These are phyloP conservation scores for Ptychobarbus kaznakovi DNA, from an alignment of 2,797 vertebrate species.

Conservation along the genomic window DNA sequence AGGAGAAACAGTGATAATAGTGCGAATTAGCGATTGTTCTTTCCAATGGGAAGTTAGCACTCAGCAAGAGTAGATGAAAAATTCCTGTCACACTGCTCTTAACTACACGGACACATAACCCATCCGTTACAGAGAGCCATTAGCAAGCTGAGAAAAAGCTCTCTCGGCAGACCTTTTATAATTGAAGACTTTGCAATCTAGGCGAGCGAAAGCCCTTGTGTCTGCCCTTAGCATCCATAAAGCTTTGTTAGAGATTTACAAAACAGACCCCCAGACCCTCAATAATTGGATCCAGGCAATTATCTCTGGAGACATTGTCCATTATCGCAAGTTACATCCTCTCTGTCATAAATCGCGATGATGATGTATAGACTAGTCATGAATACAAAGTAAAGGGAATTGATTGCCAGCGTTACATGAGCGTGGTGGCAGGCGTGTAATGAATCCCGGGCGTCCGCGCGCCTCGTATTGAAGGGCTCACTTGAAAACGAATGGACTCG, in stretches of 20 bases:
- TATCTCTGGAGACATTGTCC: constrained; percentile 61
- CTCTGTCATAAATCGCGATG: constrained; percentile 60
- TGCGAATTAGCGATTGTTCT: constrained; percentile 11
- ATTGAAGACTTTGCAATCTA: constrained; percentile 44
- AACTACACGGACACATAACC: constrained; percentile 38
- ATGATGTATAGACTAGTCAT: constrained; percentile 55
- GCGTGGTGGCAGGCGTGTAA: constrained; percentile 57
- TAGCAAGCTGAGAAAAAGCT: constrained; percentile 49
- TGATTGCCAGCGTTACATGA: constrained; percentile 62
- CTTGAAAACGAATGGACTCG: constrained; percentile 59
- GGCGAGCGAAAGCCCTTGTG: constrained; percentile 30
- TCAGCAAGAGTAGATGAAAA: constrained; percentile 26
- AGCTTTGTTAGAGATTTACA: constrained; percentile 60
- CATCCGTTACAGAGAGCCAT: constrained; percentile 24
- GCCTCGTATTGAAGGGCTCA: constrained; percentile 57
- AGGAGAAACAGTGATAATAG: constrained; percentile 5
- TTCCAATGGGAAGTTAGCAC: constrained; percentile 20
- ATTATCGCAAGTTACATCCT: constrained; percentile 64
- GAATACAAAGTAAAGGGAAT: constrained; percentile 64
- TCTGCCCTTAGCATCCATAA: constrained; percentile 50
- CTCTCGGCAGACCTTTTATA: constrained; percentile 37
- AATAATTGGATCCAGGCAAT: constrained; percentile 66
- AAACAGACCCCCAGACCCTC: constrained; percentile 55
- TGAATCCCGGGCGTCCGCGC: constrained; percentile 54
- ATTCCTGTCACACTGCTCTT: constrained; percentile 33